Conservation (phyloP, 1,140 invertebrate genomes). For the Drosophila kurseongensis region DNA sequence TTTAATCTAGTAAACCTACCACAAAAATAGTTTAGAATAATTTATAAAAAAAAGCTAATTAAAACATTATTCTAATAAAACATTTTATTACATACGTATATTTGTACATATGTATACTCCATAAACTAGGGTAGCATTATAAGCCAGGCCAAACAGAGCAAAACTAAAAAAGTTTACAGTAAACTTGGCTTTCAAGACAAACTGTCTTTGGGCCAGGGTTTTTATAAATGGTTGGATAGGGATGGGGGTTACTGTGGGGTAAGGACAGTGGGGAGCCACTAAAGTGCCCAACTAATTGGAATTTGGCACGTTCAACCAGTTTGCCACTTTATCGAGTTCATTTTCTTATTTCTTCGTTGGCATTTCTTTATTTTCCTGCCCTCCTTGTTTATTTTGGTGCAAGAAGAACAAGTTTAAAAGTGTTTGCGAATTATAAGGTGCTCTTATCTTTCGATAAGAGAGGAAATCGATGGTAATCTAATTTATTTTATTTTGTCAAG, state of each 20-base stretch:
- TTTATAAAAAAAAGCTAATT: not conserved
- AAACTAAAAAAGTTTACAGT: constrained; percentile 5
- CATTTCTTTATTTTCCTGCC: not conserved
- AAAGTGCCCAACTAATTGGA: constrained; percentile 52
- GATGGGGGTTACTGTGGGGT: not conserved
- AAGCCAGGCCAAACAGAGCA: not conserved
- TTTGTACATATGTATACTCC: too few species aligned
- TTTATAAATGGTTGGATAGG: not conserved
- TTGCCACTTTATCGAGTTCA: constrained; percentile 28
- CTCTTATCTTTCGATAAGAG: too few species aligned
- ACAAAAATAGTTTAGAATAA: too few species aligned
- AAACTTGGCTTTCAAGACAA: constrained; percentile 25
- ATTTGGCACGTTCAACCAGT: constrained; percentile 59
- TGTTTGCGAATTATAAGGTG: constrained; percentile 2
- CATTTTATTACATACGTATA: too few species aligned
- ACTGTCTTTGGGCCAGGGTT: constrained; percentile 10
- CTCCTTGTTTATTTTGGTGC: not conserved
- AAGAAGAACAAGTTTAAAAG: not conserved
- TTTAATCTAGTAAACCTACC: too few species aligned
- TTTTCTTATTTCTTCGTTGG: constrained; percentile 11
- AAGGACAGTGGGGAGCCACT: constrained; percentile 31
- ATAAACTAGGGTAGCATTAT: not conserved
- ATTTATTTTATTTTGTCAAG: not conserved
- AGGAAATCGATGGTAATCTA: not conserved
- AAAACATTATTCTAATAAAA: not conserved